phyloP scores from a whole-genome alignment of 1,140 invertebrate species.

The Drosophila grimshawi region DNA sequence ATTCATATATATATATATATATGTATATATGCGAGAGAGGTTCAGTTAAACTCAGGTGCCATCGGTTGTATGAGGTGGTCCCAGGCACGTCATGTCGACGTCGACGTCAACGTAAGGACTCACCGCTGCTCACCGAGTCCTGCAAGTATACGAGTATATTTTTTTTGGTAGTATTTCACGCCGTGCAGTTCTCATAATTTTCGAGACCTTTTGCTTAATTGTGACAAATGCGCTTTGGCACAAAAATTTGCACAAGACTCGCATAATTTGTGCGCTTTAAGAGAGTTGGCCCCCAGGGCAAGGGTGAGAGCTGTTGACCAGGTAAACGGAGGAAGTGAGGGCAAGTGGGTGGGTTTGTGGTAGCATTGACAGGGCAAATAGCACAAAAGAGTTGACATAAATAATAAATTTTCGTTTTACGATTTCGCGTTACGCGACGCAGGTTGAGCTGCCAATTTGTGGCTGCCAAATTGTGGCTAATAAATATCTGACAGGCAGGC shows the following conservation, averaged over 20 bases:
- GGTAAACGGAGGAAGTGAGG: background rate
- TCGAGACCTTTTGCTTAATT: constrained; percentile 65
- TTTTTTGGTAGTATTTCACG: constrained; percentile 51
- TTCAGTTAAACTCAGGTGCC: constrained; percentile 38
- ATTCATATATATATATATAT: background rate
- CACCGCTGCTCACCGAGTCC: background rate
- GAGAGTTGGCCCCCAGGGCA: constrained; percentile 21
- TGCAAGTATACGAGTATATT: constrained; percentile 2
- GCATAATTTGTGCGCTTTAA: constrained; percentile 76
- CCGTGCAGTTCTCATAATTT: constrained; percentile 51
- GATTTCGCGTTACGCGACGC: constrained; percentile 49
- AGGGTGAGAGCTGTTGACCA: background rate
- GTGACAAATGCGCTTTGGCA: constrained; percentile 79
- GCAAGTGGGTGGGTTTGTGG: background rate
- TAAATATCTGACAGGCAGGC: constrained; percentile 71
- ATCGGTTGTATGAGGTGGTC: constrained; percentile 35
- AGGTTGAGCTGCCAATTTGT: constrained; percentile 72
- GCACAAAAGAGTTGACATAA: constrained; percentile 83
- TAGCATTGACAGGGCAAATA: constrained; percentile 73
- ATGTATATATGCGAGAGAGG: background rate
- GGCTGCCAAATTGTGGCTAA: constrained; percentile 82
- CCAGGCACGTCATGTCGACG: constrained; percentile 55
- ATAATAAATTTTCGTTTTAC: constrained; percentile 82
- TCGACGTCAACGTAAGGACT: constrained; percentile 49
- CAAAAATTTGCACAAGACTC: constrained; percentile 57